phyloP scores from a whole-genome alignment of 2,113 vertebrate species.

The Brachypteracias leptosomus region DNA sequence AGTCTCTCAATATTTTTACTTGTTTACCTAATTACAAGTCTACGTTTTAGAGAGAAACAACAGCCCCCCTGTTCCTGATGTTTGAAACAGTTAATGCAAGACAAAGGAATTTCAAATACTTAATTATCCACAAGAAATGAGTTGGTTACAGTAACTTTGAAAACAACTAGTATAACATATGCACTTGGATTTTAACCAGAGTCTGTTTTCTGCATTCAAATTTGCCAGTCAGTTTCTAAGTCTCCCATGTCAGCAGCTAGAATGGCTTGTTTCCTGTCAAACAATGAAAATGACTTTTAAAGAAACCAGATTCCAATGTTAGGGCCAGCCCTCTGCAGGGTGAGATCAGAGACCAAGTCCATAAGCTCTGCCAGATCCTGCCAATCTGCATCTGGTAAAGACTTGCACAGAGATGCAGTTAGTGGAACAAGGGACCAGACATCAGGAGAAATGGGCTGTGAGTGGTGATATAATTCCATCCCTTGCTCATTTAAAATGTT shows the following conservation, averaged over 20 bases:
- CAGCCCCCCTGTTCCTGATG: neutral
- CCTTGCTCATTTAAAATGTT: neutral
- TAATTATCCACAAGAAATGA: neutral
- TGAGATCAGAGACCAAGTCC: neutral
- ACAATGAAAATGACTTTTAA: neutral
- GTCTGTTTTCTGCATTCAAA: neutral
- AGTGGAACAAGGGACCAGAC: neutral
- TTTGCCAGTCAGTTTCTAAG: neutral
- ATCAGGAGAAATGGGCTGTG: neutral
- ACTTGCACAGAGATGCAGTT: neutral
- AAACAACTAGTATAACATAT: neutral
- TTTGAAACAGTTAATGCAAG: neutral
- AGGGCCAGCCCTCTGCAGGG: neutral
- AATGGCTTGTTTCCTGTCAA: neutral
- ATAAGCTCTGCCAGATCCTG: neutral
- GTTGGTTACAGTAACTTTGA: neutral
- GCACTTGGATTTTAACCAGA: slow-evolving; percentile 2
- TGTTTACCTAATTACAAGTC: neutral
- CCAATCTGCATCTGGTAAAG: neutral
- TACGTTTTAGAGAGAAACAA: neutral
- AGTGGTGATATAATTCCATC: neutral
- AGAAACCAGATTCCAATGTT: neutral
- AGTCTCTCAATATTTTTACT: neutral
- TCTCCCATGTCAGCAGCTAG: neutral
- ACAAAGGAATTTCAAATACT: slow-evolving; percentile 2